Evolutionary conservation across 2,888 invertebrate species (phyloP), one percentile per base, ranked within the genome.

Genomic region (Thymelicus lineola): DNA sequence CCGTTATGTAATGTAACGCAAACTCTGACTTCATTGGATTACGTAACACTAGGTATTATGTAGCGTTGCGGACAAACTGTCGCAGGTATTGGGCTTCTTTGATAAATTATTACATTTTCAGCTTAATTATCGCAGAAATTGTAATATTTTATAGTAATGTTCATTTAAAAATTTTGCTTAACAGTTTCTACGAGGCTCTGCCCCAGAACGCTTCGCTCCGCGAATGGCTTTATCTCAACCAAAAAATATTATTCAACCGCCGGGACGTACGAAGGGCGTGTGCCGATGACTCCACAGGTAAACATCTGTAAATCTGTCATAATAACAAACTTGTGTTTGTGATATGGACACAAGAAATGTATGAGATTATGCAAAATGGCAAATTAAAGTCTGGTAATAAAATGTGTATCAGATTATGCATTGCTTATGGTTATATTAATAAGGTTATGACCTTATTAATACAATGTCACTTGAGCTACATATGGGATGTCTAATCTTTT

Each of bases 11-110:
- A 90, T 73, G 76, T 75, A 82, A 83, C 80, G 80, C 83, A 83
- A 85, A 85, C 85, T 85, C 78, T 82, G 83, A 84, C 85, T 88
- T 82, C 81, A 82, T 83, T 83, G 79, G 71, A 76, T 89, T 88
- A 88, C 81, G 80, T 86, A 89, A 90, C 79, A 66, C 60, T 61
- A 71, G 71, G 80, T 82, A 84, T 85, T 86, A 85, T 84, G 82
- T 84, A 81, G 84, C 82, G 74, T 78, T 76, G 80, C 80, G 80
- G 80, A 82, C 84, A 70, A 81, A 86, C 86, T 87, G 85, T 86
- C 86, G 85, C 80, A 82, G 80, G 77, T 74, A 83, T 81, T 81
- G 76, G 80, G 81, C 80, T 82, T 82, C 80, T 80, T 53, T 60
- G 69, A 64, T 70, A 65, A 59, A 65, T 46, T 59, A 70, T 65